Conservation (phyloP, 2,113 vertebrate species). For the Gallinago jamesoni region DNA sequence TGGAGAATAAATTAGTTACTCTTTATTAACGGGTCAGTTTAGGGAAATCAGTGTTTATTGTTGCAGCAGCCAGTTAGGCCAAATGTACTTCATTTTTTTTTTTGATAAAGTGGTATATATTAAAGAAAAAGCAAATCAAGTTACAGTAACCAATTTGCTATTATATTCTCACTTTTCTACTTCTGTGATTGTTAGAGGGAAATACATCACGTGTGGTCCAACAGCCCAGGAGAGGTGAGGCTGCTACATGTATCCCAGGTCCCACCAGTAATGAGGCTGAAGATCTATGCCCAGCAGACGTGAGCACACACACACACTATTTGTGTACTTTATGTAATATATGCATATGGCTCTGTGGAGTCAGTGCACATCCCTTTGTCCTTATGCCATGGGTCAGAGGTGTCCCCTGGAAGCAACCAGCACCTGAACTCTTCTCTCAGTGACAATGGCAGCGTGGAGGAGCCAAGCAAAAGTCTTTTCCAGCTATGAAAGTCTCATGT, state of each 20-base stretch:
- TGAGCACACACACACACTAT: not conserved
- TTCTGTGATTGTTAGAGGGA: not conserved
- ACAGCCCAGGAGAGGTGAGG: not conserved
- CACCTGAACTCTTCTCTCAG: not conserved
- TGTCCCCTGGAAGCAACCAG: not conserved
- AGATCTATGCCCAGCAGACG: not conserved
- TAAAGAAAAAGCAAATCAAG: not conserved
- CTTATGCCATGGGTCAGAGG: not conserved
- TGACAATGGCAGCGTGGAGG: not conserved
- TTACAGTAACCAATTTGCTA: not conserved
- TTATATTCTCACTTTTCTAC: too few species aligned
- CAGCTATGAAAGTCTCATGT: constrained; percentile 85
- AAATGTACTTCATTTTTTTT: not conserved
- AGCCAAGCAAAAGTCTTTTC: constrained; percentile 75
- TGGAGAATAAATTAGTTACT: not conserved
- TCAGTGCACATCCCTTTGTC: not conserved
- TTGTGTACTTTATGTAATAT: not conserved
- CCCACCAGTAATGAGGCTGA: not conserved
- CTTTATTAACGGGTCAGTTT: not conserved
- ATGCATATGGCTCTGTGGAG: not conserved
- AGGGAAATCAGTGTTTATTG: not conserved
- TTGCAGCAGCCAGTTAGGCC: not conserved
- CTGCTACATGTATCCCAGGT: not conserved
- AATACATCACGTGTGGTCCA: not conserved
- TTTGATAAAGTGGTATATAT: not conserved